Evolutionary conservation across 2,888 invertebrate species (phyloP).

Genomic region (Antheraea yamamai): DNA sequence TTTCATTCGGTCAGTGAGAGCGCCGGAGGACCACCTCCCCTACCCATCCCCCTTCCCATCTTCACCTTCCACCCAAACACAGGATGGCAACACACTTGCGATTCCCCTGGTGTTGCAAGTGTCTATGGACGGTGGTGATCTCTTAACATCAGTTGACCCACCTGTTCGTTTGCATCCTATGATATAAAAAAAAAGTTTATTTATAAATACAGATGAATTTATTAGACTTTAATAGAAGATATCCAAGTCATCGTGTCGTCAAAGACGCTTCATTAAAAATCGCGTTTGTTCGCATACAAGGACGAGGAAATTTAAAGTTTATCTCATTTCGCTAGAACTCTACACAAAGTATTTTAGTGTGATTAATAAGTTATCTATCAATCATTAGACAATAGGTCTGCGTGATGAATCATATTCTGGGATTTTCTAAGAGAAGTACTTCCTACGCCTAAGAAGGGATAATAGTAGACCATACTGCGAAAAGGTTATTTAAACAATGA

Average conservation of each 20-base stretch:
- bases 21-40: too few species aligned
- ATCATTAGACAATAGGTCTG: background rate
- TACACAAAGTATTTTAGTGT: background rate
- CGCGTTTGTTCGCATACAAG: background rate
- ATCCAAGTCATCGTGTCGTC: background rate
- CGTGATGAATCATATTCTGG: background rate
- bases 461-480: background rate
- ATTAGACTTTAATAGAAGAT: background rate
- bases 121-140: too few species aligned
- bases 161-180: too few species aligned
- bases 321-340: background rate
- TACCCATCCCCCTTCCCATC: too few species aligned
- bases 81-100: too few species aligned
- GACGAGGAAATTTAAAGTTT: background rate
- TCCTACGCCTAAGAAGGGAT: background rate
- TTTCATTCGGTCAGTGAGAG: too few species aligned
- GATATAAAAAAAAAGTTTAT: too few species aligned
- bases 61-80: too few species aligned
- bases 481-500: background rate
- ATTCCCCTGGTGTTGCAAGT: too few species aligned
- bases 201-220: background rate
- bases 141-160: too few species aligned
- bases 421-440: background rate
- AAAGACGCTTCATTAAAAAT: background rate
- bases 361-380: background rate